Evolutionary conservation across 2,888 invertebrate genomes (phyloP).

Genomic region (Limnephilus rhombicus): DNA sequence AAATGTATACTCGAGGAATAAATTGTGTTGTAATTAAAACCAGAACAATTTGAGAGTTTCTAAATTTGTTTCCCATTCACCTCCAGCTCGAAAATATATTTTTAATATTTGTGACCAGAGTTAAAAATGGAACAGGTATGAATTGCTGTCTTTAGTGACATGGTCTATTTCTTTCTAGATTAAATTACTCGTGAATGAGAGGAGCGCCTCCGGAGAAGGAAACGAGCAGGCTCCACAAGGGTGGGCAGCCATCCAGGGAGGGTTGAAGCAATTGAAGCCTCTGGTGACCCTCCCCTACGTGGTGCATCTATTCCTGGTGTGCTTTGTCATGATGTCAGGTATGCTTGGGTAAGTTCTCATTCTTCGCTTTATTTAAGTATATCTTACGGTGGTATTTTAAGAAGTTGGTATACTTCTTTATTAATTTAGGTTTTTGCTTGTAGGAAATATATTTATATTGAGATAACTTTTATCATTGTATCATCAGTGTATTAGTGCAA

Average conservation of each 20-base stretch:
- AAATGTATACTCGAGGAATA: too few relatives aligned
- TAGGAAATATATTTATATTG: too few relatives aligned
- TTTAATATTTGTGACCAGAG: too few relatives aligned
- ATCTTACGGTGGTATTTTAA: not conserved
- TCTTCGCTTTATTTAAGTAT: not conserved
- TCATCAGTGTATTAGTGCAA: too few relatives aligned
- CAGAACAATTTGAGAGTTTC: too few relatives aligned
- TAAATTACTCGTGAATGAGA: conserved; percentile 70
- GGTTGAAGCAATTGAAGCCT: conserved; percentile 81
- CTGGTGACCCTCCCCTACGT: conserved; percentile 81
- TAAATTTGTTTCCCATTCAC: too few relatives aligned
- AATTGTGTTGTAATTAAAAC: too few relatives aligned
- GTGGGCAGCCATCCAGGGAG: conserved; percentile 77
- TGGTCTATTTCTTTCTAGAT: conserved; percentile 68
- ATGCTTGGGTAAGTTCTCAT: conserved; percentile 80
- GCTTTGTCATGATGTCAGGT: conserved; percentile 81
- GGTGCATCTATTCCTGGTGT: conserved; percentile 80
- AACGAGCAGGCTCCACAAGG: conserved; percentile 72
- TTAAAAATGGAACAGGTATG: too few relatives aligned
- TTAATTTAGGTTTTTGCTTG: too few relatives aligned
- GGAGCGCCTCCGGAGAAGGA: conserved; percentile 71
- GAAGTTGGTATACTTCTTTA: too few relatives aligned
- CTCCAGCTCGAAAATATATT: too few relatives aligned
- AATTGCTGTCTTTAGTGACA: not conserved
- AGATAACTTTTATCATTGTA: too few relatives aligned